phyloP scores from a whole-genome alignment of 92 coral and sea anemone genomes.

The Siderastrea siderea region DNA sequence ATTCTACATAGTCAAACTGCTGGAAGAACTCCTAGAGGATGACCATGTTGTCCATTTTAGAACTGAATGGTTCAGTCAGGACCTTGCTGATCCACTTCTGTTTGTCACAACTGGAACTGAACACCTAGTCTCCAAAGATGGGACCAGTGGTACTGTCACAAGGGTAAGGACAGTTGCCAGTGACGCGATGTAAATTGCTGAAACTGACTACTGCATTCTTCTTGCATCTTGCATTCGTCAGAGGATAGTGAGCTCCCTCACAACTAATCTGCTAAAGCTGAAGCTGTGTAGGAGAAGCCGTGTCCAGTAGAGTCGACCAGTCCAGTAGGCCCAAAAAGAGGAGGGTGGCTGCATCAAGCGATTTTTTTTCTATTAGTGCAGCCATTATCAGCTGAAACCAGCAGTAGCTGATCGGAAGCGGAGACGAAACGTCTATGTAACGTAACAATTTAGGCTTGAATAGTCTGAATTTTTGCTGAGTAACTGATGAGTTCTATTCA shows the following conservation, averaged over 20 bases:
- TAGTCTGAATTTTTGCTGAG: neutral
- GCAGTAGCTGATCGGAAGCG: neutral
- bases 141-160: neutral
- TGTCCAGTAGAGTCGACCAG: neutral
- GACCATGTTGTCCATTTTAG: neutral
- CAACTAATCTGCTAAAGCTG: neutral
- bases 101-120: neutral
- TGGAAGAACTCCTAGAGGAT: neutral
- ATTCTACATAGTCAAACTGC: neutral
- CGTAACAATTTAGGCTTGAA: neutral
- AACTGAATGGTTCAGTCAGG: neutral
- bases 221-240: neutral
- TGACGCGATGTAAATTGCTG: neutral
- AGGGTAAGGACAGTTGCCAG: neutral
- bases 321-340: neutral
- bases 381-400: neutral
- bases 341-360: neutral
- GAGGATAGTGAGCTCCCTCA: neutral
- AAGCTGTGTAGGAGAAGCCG: neutral
- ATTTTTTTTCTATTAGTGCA: neutral
- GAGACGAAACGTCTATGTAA: neutral
- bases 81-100: neutral
- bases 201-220: neutral
- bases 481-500: neutral
- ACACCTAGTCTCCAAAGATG: conserved; percentile 2